Evolutionary conservation across 2,888 invertebrate species (phyloP).

Genomic region (Thera britannica): DNA sequence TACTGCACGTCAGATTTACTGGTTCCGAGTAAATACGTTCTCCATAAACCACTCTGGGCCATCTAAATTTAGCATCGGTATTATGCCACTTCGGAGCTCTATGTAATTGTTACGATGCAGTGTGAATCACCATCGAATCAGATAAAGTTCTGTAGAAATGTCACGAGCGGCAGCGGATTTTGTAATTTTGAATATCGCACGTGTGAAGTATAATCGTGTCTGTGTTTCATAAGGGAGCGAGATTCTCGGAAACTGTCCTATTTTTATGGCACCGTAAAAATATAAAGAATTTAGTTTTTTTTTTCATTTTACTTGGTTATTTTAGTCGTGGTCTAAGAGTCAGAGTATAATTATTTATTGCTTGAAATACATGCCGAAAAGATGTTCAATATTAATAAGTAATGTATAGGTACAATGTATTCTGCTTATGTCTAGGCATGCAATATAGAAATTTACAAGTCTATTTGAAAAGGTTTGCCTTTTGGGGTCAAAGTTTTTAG

Average conservation of each 20-base stretch:
- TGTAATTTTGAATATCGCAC: conserved; percentile 6
- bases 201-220: background rate
- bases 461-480: too few species aligned
- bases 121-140: conserved; percentile 13
- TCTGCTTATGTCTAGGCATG: too few species aligned
- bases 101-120: conserved; percentile 24
- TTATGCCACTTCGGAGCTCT: conserved; percentile 13
- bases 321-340: too few species aligned
- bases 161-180: background rate
- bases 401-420: too few species aligned
- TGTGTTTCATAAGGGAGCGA: background rate
- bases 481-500: too few species aligned
- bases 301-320: too few species aligned
- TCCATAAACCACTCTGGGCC: background rate
- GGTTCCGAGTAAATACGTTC: background rate
- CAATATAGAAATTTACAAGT: too few species aligned
- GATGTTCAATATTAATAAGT: too few species aligned
- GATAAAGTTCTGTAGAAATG: conserved; percentile 11
- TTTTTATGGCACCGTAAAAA: background rate
- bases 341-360: too few species aligned
- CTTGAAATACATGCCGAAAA: too few species aligned
- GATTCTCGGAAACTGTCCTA: background rate
- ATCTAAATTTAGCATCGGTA: conserved; percentile 24
- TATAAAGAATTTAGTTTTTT: too few species aligned
- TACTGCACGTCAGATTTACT: background rate